phyloP scores from a whole-genome alignment of 2,113 vertebrate species.

The Menura novaehollandiae region DNA sequence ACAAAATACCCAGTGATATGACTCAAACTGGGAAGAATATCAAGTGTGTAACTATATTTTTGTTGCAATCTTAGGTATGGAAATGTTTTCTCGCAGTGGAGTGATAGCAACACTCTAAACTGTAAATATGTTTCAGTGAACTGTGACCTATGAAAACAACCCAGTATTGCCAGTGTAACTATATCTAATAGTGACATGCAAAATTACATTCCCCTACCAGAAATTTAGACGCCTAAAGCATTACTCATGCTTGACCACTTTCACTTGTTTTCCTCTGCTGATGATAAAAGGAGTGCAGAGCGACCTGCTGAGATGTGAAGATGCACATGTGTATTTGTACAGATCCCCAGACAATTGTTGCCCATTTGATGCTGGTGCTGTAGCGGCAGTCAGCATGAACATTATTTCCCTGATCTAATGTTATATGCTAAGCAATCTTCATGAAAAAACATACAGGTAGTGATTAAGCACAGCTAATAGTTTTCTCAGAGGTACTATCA shows the following conservation, averaged over 20 bases:
- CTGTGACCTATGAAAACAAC: not conserved
- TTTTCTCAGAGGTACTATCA: not conserved
- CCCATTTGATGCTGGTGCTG: no score
- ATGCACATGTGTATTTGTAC: not conserved
- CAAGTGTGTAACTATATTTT: not conserved
- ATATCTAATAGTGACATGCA: fast-evolving
- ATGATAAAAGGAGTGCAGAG: not conserved
- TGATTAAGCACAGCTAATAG: not conserved
- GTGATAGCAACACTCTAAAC: not conserved
- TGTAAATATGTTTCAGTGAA: not conserved
- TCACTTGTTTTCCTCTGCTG: not conserved
- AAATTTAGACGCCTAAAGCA: not conserved
- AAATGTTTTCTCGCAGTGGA: not conserved
- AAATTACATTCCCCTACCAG: not conserved
- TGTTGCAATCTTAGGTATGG: not conserved
- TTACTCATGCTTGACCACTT: not conserved
- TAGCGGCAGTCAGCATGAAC: not conserved
- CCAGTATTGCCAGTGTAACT: not conserved
- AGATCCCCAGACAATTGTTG: not conserved
- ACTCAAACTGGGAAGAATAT: not conserved
- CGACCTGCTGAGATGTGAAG: not conserved
- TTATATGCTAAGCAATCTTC: not conserved
- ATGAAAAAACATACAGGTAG: not conserved
- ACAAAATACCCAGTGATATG: no score
- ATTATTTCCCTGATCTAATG: not conserved